phyloP scores from a whole-genome alignment of 2,113 vertebrate species.

The Pipa parva region DNA sequence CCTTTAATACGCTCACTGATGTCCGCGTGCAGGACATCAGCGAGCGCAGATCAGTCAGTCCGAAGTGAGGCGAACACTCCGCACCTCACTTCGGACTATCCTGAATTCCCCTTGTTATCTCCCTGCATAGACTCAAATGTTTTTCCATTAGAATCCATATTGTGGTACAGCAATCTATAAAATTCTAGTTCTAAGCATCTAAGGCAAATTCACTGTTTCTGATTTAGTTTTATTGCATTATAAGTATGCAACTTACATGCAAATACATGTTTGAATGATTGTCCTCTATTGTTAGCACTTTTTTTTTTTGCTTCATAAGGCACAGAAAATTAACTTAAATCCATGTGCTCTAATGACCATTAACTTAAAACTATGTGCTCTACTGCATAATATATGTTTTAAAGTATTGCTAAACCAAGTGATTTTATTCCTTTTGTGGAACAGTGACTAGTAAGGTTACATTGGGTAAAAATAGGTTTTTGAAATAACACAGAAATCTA shows the following conservation, averaged over 20 bases:
- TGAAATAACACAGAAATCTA: too few relatives aligned
- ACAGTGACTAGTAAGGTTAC: not conserved
- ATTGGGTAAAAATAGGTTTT: not conserved
- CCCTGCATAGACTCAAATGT: not conserved
- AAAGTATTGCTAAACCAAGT: slow-evolving; percentile 1
- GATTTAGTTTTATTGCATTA: not conserved
- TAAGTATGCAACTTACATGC: too few relatives aligned
- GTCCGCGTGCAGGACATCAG: too few relatives aligned
- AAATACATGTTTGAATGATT: not conserved
- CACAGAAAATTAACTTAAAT: slow-evolving; percentile 4
- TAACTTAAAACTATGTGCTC: slow-evolving; percentile 7
- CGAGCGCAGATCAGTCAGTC: too few relatives aligned
- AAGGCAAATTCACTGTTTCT: not conserved
- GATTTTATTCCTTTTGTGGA: slow-evolving; percentile 3
- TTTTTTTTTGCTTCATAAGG: not conserved
- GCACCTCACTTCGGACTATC: too few relatives aligned
- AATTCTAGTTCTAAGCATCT: not conserved
- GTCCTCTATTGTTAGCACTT: not conserved
- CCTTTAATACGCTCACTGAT: too few relatives aligned
- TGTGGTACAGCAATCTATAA: not conserved
- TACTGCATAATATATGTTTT: not conserved
- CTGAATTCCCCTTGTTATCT: too few relatives aligned
- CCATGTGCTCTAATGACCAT: too few relatives aligned
- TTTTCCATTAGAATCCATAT: not conserved
- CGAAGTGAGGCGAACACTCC: too few relatives aligned